Conservation (phyloP, 2,797 vertebrate genomes). For the Ibycter americanus region DNA sequence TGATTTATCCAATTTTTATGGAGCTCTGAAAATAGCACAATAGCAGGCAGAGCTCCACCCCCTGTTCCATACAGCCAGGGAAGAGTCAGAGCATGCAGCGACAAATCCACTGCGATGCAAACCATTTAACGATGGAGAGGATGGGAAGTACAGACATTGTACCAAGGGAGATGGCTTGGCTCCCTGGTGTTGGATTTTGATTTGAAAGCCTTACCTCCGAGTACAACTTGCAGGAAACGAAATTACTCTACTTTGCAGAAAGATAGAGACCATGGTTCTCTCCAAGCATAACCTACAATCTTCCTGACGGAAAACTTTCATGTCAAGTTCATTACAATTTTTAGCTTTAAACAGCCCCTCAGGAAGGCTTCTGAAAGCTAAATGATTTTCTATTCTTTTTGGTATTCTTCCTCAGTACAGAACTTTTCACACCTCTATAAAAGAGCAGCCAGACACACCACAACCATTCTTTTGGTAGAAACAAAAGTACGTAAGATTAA, state of each 20-base stretch:
- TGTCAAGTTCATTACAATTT: background rate
- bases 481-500: conserved; percentile 41
- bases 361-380: background rate
- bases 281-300: background rate
- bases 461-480: conserved; percentile 10
- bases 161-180: background rate
- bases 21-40: background rate
- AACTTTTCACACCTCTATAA: background rate
- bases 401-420: background rate
- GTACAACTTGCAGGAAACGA: background rate
- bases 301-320: background rate
- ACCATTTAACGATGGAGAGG: background rate
- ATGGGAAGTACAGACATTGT: background rate
- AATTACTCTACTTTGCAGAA: background rate
- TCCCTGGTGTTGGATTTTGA: background rate
- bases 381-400: background rate
- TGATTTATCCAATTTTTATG: background rate
- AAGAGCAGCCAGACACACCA: background rate
- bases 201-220: background rate
- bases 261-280: background rate
- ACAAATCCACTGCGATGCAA: background rate
- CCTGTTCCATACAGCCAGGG: background rate
- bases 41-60: background rate
- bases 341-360: background rate
- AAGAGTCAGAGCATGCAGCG: background rate